phyloP scores from a whole-genome alignment of 2,888 invertebrate species.

The Eilema sororculum region DNA sequence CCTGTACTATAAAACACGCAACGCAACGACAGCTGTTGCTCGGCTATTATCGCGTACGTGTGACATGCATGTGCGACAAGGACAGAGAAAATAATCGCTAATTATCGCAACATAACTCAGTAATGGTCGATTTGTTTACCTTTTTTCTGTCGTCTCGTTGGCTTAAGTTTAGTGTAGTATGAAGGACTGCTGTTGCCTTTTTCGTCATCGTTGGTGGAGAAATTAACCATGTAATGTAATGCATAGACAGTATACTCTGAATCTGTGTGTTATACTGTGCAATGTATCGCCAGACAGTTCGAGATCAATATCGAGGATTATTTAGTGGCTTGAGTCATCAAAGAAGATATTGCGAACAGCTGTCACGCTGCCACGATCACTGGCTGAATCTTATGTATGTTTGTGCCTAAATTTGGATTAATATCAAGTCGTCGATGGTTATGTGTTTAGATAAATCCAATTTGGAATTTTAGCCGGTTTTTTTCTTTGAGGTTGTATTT shows the following conservation, averaged over 20 bases:
- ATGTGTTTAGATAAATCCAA: not conserved
- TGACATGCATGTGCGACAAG: no score
- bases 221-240: not conserved
- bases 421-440: not conserved
- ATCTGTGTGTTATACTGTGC: not conserved
- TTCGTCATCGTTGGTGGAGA: not conserved
- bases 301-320: constrained; percentile 43
- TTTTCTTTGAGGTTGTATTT: no score
- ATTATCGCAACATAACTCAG: no score
- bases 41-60: no score
- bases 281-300: constrained; percentile 7
- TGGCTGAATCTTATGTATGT: not conserved
- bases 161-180: no score
- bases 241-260: not conserved
- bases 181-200: not conserved
- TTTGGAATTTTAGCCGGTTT: not conserved
- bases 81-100: no score
- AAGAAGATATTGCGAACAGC: constrained; percentile 45
- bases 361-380: constrained; percentile 31
- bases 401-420: not conserved
- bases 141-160: no score
- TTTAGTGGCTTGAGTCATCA: constrained; percentile 43
- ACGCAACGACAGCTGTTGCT: no score
- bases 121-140: no score
- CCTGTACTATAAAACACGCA: no score